Evolutionary conservation across 2,113 vertebrate species (phyloP), one percentile per base, ranked within the genome.

Genomic region (Caretta caretta): DNA sequence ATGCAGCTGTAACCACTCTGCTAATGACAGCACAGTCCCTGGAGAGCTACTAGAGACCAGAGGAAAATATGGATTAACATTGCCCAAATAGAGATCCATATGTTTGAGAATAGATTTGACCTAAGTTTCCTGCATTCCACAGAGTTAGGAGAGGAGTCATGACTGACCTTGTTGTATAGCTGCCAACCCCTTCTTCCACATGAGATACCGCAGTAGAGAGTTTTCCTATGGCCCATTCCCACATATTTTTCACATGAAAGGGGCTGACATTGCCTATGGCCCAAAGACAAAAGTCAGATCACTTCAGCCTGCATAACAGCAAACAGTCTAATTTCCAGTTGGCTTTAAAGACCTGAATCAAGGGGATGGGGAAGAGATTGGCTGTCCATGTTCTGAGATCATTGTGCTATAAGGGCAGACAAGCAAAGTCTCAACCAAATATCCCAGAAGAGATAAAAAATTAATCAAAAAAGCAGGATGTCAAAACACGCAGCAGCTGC

Each of bases 271-370:
- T 92, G 87, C 75, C 79, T 48, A 1, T 6, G 31, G 92, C 95
- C 89, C 96, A 96, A 97, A 97, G 96, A 94, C 91, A 84, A 87
- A 93, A 95, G 92, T 42, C 87, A 83, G 53, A 86, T 94, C 86
- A 89, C 69, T 1, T 0, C 46, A 86, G 25, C 49, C 93, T 53
- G 62, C 1, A 0, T 78, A 84, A 84, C 79, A 91, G 56, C 88
- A 93, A 80, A 16, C 65, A 0, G 25, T 69, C 92, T 83, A 50
- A 96, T 94, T 93, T 87, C 84, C 65, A 85, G 84, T 91, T 93
- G 90, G 72, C 83, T 95, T 93, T 79, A 57, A 88, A 90, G 86
- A 88, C 54, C 51, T n/a, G 10, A 88, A 84, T 92, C 83, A 65
- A 92, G 89, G 54, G 53, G 24, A 50, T 51, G 50, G 88, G 92